phyloP scores from a whole-genome alignment of 2,797 vertebrate genomes.

The Spondyliosoma cantharus region DNA sequence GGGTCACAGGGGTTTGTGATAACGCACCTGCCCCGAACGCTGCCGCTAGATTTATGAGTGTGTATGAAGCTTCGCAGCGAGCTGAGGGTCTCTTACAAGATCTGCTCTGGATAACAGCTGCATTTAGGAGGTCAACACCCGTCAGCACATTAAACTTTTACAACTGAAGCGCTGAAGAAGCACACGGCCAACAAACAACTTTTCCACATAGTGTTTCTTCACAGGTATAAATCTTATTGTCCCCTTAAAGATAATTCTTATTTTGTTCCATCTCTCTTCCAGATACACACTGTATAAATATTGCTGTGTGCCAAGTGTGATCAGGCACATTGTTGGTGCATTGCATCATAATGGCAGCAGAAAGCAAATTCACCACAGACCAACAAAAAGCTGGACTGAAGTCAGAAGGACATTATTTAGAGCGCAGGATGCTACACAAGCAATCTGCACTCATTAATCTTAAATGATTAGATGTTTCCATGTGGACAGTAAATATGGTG shows the following conservation, averaged over 20 bases:
- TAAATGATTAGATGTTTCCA: too few relatives aligned
- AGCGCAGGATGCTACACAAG: too few relatives aligned
- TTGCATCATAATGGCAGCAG: too few relatives aligned
- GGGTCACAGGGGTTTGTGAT: constrained; percentile 28
- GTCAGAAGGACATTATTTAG: too few relatives aligned
- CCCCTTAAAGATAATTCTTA: constrained; percentile 21
- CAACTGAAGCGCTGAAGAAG: constrained; percentile 33
- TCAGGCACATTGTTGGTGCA: too few relatives aligned
- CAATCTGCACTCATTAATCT: too few relatives aligned
- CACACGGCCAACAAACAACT: constrained; percentile 25
- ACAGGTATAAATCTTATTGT: constrained; percentile 15
- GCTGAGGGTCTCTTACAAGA: constrained; percentile 36
- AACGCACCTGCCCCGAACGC: constrained; percentile 47
- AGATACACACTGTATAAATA: not conserved
- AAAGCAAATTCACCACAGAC: too few relatives aligned
- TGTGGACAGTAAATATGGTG: too few relatives aligned
- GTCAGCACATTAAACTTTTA: constrained; percentile 55
- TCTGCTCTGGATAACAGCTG: constrained; percentile 55
- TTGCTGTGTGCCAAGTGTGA: too few relatives aligned
- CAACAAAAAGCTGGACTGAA: too few relatives aligned
- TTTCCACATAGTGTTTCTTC: constrained; percentile 55
- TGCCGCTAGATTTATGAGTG: constrained; percentile 59
- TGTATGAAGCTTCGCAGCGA: constrained; percentile 55
- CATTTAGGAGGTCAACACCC: constrained; percentile 50
- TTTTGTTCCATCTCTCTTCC: not conserved